Evolutionary conservation across 2,113 vertebrate genomes (phyloP).

Genomic region (Nycticryphes semicollaris): DNA sequence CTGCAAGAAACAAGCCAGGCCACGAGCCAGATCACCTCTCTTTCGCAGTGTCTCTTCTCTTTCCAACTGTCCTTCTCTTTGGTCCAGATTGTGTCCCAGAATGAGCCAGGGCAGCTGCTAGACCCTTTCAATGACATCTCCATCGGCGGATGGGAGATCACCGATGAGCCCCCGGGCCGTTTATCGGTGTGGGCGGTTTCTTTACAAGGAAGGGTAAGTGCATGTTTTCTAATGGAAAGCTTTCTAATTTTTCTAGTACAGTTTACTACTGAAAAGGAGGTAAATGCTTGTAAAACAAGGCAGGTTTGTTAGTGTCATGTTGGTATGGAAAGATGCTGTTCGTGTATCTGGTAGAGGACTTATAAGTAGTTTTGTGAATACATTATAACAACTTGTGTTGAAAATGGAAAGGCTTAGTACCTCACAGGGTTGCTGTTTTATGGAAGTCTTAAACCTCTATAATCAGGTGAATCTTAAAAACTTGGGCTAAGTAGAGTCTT

Average conservation of each 20-base stretch:
- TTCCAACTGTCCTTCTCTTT: not conserved
- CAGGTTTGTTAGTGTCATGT: not conserved
- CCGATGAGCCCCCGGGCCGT: constrained; percentile 85
- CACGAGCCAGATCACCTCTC: not conserved
- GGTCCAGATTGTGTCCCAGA: constrained; percentile 83
- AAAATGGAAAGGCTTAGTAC: not conserved
- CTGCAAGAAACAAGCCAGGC: not conserved
- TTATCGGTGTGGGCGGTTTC: constrained; percentile 93
- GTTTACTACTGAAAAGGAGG: not conserved
- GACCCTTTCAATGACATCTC: constrained; percentile 96
- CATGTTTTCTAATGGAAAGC: not conserved
- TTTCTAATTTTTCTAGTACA: not conserved
- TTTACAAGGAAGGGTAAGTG: constrained; percentile 90
- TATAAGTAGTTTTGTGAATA: not conserved
- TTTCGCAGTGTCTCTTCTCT: not conserved
- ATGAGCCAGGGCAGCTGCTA: constrained; percentile 77
- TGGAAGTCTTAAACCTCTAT: not conserved
- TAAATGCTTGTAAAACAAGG: not conserved
- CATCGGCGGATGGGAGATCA: constrained; percentile 92
- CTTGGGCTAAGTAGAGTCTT: not conserved
- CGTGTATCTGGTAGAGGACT: not conserved
- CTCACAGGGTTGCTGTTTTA: not conserved
- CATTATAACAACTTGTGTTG: not conserved
- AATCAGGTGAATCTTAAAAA: not conserved
- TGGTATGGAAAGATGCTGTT: not conserved